These are phyloP conservation scores for Lasioglossum zephyrum DNA, from an alignment of 2,888 invertebrate species.

Conservation along the genomic window DNA sequence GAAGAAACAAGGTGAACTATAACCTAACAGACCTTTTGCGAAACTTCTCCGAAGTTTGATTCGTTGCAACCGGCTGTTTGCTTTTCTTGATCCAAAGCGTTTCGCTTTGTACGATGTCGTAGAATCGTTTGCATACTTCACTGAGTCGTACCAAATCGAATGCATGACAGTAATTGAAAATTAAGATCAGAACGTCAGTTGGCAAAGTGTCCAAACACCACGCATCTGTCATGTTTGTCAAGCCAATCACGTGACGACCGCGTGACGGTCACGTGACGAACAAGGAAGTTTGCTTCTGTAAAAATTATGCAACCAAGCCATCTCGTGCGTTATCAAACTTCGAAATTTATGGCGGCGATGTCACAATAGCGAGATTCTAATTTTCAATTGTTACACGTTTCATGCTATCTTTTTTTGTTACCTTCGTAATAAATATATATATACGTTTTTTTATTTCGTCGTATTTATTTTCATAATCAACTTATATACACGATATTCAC, in stretches of 20 bases:
- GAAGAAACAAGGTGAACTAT: constrained; percentile 29
- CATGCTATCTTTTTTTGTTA: not conserved
- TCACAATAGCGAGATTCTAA: not conserved
- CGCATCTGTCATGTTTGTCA: constrained; percentile 75
- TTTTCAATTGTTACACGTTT: not conserved
- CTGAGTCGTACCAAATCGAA: constrained; percentile 85
- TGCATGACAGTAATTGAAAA: constrained; percentile 86
- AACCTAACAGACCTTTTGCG: constrained; percentile 77
- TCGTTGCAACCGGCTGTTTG: constrained; percentile 79
- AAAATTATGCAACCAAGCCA: not conserved
- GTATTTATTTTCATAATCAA: not conserved
- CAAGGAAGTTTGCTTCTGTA: no score
- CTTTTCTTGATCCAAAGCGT: constrained; percentile 81
- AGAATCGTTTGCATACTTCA: constrained; percentile 85
- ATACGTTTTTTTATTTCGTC: not conserved
- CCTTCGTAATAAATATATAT: not conserved
- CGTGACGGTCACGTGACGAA: not conserved
- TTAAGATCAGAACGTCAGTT: constrained; percentile 85
- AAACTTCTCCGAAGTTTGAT: constrained; percentile 79
- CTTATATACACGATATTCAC: not conserved
- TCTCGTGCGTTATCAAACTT: not conserved
- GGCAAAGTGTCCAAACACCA: constrained; percentile 81
- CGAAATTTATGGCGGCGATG: not conserved
- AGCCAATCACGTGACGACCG: constrained; percentile 46
- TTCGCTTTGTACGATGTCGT: constrained; percentile 84